Evolutionary conservation across 2,113 vertebrate species (phyloP).

Genomic region (Alligator sinensis): DNA sequence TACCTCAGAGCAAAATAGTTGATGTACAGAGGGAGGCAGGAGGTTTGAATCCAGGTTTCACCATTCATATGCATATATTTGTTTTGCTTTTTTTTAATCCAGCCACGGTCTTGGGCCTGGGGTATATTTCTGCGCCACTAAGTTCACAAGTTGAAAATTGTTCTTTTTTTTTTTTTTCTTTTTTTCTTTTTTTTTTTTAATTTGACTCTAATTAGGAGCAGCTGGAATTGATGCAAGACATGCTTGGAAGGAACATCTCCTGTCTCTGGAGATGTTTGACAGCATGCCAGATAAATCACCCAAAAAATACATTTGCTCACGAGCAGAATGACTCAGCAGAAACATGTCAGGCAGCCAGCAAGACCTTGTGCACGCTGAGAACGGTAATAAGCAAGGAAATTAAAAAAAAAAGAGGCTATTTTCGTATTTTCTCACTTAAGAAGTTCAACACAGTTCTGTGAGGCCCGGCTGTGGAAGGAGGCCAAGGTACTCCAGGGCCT

Average conservation of each 20-base stretch:
- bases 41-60: neutral
- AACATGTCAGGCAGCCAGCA: neutral
- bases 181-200: neutral
- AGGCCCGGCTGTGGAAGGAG: conserved; percentile 9
- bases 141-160: neutral
- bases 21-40: neutral
- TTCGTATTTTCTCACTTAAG: neutral
- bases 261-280: neutral
- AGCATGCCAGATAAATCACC: neutral
- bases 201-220: neutral
- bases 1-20: neutral
- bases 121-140: neutral
- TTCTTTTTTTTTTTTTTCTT: neutral
- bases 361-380: neutral
- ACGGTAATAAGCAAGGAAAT: neutral
- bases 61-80: neutral
- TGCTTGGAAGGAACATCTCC: neutral
- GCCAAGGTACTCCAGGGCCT: neutral
- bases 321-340: neutral
- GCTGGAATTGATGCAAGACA: neutral
- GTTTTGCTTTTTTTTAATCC: neutral
- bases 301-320: neutral
- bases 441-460: neutral
- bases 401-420: neutral
- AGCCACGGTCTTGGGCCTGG: neutral